These are phyloP conservation scores for Phymanthus crucifer DNA, from an alignment of 92 coral and sea anemone genomes.

Conservation along the genomic window DNA sequence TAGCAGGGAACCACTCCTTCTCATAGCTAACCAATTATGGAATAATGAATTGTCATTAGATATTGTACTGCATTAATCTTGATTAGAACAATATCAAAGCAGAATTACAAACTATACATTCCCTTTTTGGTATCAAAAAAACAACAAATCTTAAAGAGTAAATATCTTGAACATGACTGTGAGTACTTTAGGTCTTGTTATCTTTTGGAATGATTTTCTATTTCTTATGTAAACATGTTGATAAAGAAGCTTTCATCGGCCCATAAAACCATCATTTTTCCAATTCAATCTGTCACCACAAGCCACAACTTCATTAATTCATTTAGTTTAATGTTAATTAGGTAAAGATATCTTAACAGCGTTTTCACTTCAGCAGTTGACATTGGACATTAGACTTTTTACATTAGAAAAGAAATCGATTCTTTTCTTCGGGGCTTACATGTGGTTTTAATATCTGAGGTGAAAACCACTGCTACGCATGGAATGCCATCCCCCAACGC, in stretches of 20 bases:
- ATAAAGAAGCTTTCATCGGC: neutral
- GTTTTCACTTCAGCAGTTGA: neutral
- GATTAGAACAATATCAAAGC: neutral
- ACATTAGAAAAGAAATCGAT: neutral
- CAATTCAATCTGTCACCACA: slow-evolving; percentile 7
- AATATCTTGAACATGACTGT: neutral
- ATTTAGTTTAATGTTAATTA: neutral
- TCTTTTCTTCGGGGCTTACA: neutral
- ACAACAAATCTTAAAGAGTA: neutral
- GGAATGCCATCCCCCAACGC: slow-evolving; percentile 10
- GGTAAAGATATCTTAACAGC: slow-evolving; percentile 1
- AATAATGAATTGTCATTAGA: neutral
- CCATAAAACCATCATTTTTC: neutral
- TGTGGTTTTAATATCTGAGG: too few relatives aligned
- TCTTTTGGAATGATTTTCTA: neutral
- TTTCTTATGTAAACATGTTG: neutral
- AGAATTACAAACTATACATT: neutral
- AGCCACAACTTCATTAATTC: neutral
- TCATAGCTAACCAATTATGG: neutral
- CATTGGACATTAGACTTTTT: neutral
- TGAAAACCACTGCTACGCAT: neutral
- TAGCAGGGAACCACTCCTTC: too few relatives aligned
- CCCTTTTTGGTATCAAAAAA: slow-evolving; percentile 4
- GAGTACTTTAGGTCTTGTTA: neutral
- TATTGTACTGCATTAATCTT: neutral